Conservation (phyloP, 1,140 invertebrate species). For the Mesaphorura yosii region DNA sequence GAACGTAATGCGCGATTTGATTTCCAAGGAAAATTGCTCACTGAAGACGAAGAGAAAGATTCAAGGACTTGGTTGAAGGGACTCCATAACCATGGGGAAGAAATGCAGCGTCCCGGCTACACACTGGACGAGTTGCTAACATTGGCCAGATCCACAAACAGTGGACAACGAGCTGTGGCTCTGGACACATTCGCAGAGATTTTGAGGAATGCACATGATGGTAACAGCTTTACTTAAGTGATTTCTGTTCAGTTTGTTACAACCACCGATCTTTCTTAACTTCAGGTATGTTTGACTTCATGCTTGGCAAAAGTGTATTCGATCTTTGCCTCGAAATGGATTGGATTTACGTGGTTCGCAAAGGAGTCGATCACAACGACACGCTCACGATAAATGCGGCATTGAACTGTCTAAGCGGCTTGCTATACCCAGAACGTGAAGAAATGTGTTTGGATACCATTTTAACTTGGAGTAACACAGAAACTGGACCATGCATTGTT, state of each 20-base stretch:
- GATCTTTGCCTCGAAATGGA: conserved; percentile 45
- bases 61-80: conserved; percentile 49
- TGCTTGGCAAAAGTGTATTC: conserved; percentile 42
- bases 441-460: conserved; percentile 39
- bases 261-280: no score
- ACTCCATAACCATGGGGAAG: conserved; percentile 82
- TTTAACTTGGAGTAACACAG: conserved; percentile 10
- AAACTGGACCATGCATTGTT: conserved; percentile 48
- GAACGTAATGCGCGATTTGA: conserved; percentile 46
- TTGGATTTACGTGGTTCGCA: conserved; percentile 66
- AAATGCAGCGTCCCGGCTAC: conserved; percentile 79
- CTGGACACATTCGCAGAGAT: conserved; percentile 66
- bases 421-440: conserved; percentile 62
- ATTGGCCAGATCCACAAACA: conserved; percentile 50
- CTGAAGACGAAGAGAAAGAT: conserved; percentile 51
- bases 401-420: conserved; percentile 55
- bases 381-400: conserved; percentile 56
- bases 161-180: conserved; percentile 67
- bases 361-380: conserved; percentile 73
- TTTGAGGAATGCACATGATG: conserved; percentile 55
- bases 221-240: conserved; percentile 34
- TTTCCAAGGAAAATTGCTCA: conserved; percentile 49
- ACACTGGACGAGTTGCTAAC: conserved; percentile 73
- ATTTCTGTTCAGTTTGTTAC: no score
- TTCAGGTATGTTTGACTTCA: conserved; percentile 51